Evolutionary conservation across 2,113 vertebrate genomes (phyloP).

Genomic region (Regulus satrapa): DNA sequence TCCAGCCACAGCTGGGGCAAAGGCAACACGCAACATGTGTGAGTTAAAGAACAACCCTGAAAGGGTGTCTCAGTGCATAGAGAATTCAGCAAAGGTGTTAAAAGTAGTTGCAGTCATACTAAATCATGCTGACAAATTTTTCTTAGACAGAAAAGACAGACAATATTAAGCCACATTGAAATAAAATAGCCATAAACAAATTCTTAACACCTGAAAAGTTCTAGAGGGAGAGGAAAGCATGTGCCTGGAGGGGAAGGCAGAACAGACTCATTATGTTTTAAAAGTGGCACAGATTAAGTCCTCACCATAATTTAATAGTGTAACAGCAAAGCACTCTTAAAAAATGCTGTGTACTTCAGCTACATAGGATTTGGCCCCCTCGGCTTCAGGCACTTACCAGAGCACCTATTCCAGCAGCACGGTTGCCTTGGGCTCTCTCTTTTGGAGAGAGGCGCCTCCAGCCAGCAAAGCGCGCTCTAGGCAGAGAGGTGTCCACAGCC

Average conservation of each 20-base stretch:
- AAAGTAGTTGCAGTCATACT: neutral
- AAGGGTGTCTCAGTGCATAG: neutral
- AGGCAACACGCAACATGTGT: accelerated
- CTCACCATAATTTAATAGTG: neutral
- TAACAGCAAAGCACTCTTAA: neutral
- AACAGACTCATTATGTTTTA: neutral
- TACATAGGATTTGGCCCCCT: accelerated
- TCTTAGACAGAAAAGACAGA: neutral
- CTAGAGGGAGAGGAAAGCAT: neutral
- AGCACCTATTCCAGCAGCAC: neutral
- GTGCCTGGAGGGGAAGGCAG: neutral
- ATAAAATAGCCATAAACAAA: neutral
- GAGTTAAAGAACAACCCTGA: neutral
- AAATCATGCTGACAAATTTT: neutral
- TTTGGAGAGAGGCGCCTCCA: neutral
- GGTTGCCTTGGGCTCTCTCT: neutral
- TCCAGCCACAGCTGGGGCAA: neutral
- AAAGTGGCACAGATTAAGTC: neutral
- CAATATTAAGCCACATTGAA: neutral
- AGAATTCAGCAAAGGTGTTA: neutral
- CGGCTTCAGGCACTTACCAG: neutral
- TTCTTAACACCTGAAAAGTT: neutral
- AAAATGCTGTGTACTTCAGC: neutral
- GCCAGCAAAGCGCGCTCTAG: neutral
- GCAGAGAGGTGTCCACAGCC: neutral